Base-by-base conservation (phyloP, 1,140 invertebrate species). In the Brachionus koreanus region DNA sequence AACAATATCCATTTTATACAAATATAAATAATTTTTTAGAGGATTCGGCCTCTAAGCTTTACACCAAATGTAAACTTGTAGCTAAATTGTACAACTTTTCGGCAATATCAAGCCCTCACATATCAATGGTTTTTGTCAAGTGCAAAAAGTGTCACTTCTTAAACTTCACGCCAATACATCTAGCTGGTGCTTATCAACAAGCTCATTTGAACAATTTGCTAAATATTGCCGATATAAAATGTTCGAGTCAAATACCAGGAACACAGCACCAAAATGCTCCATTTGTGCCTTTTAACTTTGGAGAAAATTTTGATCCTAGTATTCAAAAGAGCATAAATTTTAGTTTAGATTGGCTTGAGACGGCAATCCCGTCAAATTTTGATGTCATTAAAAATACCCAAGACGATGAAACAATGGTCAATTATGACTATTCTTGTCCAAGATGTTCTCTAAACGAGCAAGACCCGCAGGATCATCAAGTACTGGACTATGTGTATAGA, bases 131-230 rank as follows among this genome's bases (percentile, higher is more conserved):
- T 23, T 74, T 74, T 74, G 39, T 74, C 10, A 19, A 23, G n/a
- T 74, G 69, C 43, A 74, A 74, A 46, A 43, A 49, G 23, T 74
- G 69, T 46, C 19, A 74, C n/a, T 74, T 49, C 23, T 16, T 74
- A 6, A 74, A 74, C 29, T 74, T 74, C 23, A 74, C 69, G 29
- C 69, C 69, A 43, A 43, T 74, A 49, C 69, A 74, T 74, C 13
- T 74, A 39, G 69, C 69, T 13, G 23, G 33, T 23, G 23, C 23
- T 9, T 74, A 74, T 46, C 69, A 74, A 6, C 6, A 6, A 10
- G 69, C 39, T 4, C 10, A 33, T 46, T 46, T 74, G 10, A 74
- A 43, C 23, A 74, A 74, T 25, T 25, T 74, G 16, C 16, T 74
- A 5, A 46, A 25, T 46, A 25, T 35, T 49, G 9, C 39, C 7